Conservation (phyloP, 2,113 vertebrate species). For the Passer montanus region DNA sequence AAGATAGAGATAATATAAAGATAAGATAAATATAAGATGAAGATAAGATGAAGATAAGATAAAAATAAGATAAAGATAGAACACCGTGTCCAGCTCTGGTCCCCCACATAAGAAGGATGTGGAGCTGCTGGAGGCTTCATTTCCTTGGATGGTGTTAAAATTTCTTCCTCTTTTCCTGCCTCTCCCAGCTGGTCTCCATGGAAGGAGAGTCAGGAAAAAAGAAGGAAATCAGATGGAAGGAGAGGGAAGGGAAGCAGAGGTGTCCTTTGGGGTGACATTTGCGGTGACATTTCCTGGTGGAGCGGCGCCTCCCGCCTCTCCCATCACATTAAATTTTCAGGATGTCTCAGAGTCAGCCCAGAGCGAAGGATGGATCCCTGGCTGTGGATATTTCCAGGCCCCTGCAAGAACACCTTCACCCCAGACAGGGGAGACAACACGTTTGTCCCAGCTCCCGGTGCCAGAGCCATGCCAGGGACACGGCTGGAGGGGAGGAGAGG, state of each 20-base stretch:
- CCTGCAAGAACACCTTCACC: background rate
- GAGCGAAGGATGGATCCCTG: background rate
- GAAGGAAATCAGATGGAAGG: background rate
- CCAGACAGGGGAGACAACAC: background rate
- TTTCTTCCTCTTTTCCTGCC: background rate
- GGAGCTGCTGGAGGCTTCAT: background rate
- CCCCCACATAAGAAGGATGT: accelerated
- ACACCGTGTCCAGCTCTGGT: background rate
- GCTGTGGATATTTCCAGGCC: background rate
- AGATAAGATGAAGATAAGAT: background rate
- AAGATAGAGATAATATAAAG: background rate
- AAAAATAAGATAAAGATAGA: background rate
- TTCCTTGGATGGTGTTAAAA: background rate
- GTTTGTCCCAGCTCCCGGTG: background rate
- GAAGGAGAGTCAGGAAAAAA: background rate
- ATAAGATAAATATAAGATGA: background rate
- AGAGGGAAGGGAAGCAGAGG: background rate
- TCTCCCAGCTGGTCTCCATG: background rate
- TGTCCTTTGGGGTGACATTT: background rate
- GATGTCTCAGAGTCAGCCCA: background rate
- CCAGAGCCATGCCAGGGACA: background rate
- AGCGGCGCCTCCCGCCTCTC: background rate
- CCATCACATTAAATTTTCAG: background rate
- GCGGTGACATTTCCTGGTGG: background rate
- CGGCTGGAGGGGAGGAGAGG: background rate